A percentile compares a stretch with the other conserved stretches of the same genome.
Evolutionary conservation across 2,888 invertebrate genomes (phyloP).

Genomic region (Chrysina gloriosa): DNA sequence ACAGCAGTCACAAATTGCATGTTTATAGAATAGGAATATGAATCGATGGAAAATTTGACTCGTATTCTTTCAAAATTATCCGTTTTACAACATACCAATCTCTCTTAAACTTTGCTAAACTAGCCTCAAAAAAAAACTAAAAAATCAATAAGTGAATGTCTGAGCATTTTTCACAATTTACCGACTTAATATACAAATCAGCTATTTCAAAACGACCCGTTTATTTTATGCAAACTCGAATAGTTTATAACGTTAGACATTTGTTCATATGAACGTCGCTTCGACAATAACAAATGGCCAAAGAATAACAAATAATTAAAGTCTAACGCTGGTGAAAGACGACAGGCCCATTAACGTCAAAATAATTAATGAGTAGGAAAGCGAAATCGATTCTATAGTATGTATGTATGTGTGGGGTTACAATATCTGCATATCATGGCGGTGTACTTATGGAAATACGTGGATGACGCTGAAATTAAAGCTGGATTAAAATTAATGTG

Average conservation of each 20-base stretch:
- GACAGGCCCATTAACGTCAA: conserved; percentile 26
- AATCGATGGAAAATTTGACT: no score
- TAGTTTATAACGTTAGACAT: conserved; percentile 16
- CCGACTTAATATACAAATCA: conserved; percentile 17
- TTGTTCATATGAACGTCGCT: neutral
- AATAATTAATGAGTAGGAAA: conserved; percentile 22
- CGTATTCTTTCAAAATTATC: no score
- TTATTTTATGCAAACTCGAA: conserved; percentile 8
- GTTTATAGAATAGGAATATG: no score
- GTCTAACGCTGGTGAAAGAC: conserved; percentile 23
- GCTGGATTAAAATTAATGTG: neutral
- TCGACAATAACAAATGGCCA: conserved; percentile 27
- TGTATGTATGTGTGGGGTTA: no score
- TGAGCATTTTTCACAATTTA: neutral
- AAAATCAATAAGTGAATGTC: neutral
- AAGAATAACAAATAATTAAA: conserved; percentile 36
- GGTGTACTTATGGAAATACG: neutral
- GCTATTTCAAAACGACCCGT: conserved; percentile 1
- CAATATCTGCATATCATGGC: neutral
- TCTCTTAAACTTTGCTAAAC: no score
- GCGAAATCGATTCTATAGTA: conserved; percentile 7
- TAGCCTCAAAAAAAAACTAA: neutral
- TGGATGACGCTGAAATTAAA: neutral
- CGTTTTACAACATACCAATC: no score
- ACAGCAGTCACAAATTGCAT: no score